phyloP scores from a whole-genome alignment of 2,797 vertebrate genomes.

The Decapterus maruadsi region DNA sequence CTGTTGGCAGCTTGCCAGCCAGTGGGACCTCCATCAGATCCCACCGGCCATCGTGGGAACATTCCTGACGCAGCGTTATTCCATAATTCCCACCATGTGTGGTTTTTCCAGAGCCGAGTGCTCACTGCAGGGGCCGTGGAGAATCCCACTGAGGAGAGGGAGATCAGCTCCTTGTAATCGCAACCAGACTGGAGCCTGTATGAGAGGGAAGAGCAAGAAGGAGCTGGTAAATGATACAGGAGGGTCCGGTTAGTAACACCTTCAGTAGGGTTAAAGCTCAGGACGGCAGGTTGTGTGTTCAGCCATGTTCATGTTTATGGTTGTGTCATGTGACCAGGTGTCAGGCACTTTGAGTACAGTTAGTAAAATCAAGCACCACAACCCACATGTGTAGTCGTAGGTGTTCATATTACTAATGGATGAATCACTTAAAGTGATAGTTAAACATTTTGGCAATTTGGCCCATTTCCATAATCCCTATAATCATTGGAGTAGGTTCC shows the following conservation, averaged over 20 bases:
- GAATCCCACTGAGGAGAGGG: conserved; percentile 71
- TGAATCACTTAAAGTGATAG: no score
- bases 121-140: conserved; percentile 59
- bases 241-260: conserved; percentile 3
- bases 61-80: conserved; percentile 84
- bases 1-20: conserved; percentile 45
- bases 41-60: conserved; percentile 83
- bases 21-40: conserved; percentile 66
- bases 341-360: neutral
- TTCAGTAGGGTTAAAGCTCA: neutral
- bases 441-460: no score
- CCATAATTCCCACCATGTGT: conserved; percentile 85
- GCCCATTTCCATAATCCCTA: no score
- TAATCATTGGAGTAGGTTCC: no score
- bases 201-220: conserved; percentile 6
- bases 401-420: no score
- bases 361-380: neutral
- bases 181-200: conserved; percentile 49
- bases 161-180: conserved; percentile 74
- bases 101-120: conserved; percentile 60
- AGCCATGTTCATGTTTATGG: neutral
- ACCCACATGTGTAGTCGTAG: neutral
- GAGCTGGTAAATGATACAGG: neutral
- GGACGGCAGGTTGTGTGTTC: conserved; percentile 12
- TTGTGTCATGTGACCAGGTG: neutral